Evolutionary conservation across 2,888 invertebrate genomes (phyloP), one percentile per base, ranked within the genome.

Genomic region (Ethmia dodecea): DNA sequence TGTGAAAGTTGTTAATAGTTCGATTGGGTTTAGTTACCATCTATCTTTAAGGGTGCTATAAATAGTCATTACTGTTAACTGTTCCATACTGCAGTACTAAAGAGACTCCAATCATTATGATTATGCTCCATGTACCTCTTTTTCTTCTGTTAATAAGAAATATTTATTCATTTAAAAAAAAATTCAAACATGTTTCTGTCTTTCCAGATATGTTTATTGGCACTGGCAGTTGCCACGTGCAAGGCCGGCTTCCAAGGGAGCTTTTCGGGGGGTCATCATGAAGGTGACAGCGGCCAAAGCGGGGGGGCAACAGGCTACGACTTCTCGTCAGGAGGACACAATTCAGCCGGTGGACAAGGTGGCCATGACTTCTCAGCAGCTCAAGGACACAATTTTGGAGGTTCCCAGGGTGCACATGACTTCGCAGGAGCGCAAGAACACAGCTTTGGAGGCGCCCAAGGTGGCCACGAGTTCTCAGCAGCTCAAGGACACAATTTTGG

Each of bases 211-310:
- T 81, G 75, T 73, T 57, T 83, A 55, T 55, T 86, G 49, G 60
- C 56, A 39, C 57, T 84, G 68, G 81, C 75, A 60, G 75, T 76
- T 54, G 83, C 80, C 60, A 60, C 67, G 42, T 74, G 81, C 72
- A 71, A 69, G 58, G 86, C 83, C 49, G 75, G 81, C 31, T 60
- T 52, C 33, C 55, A 63, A 38, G 55, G 56, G 15, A 60, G 61
- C 20, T 67, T 60, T 43, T 59, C 68, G 42, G 64, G 63, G 14
- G 45, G 66, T 16, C 42, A 62, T 33, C 68, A 63, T 35, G 67
- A 60, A 40, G 68, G 58, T 11, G 63, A 62, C 18, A 57, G 60
- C 18, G 57, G 61, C 22, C 22, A 31, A 6, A 26, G 44, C 24
- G 34, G 38, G 10, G 31, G 33, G 15, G 39, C 22, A 11, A 15